Evolutionary conservation across 2,113 vertebrate species (phyloP).

Genomic region (Cichladusa arquata): DNA sequence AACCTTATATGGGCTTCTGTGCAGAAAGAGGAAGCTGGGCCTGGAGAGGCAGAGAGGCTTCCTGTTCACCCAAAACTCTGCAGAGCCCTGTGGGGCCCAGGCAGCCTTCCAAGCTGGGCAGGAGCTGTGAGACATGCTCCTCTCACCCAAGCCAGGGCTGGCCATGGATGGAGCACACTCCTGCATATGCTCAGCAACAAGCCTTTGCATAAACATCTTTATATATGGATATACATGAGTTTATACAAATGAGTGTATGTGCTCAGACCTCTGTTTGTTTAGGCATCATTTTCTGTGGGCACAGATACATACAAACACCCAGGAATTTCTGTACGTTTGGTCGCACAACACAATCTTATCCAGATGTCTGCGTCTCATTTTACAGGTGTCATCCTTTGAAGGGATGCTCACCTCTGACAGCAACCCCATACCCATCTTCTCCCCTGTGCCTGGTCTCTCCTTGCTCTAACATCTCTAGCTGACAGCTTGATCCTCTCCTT

Average conservation of each 20-base stretch:
- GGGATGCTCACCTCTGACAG: neutral
- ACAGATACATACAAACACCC: fast-evolving
- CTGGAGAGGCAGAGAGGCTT: conserved; percentile 39
- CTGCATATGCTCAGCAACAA: neutral
- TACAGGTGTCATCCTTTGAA: neutral
- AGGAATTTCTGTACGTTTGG: neutral
- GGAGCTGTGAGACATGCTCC: neutral
- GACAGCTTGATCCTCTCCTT: neutral
- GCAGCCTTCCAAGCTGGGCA: neutral
- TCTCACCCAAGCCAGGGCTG: neutral
- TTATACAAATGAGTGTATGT: neutral
- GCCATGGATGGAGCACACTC: neutral
- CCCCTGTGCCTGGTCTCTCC: neutral
- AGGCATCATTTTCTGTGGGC: neutral
- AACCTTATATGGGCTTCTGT: conserved; percentile 75
- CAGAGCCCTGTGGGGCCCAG: neutral
- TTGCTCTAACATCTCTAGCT: neutral
- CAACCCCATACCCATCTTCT: neutral
- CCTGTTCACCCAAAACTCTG: conserved; percentile 61
- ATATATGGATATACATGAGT: no score
- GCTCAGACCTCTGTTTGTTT: neutral
- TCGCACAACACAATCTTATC: neutral
- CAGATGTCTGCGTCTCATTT: fast-evolving
- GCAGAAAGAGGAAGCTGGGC: conserved; percentile 65
- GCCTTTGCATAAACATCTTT: neutral